Evolutionary conservation across 2,113 vertebrate species (phyloP).

Genomic region (Enhydra lutris): DNA sequence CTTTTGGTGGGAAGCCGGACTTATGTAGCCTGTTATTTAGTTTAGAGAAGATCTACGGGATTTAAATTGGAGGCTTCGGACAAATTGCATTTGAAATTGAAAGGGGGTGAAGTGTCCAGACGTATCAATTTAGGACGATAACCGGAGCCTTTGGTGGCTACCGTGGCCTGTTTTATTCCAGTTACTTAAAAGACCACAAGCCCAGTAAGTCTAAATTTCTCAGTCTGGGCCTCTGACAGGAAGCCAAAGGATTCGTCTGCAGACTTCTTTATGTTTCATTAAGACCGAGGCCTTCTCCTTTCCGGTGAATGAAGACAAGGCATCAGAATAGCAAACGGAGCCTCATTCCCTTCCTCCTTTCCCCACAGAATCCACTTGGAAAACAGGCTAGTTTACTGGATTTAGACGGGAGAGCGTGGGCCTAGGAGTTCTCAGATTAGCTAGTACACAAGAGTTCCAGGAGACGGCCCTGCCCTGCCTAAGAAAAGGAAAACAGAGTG

Average conservation of each 20-base stretch:
- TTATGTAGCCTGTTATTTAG: constrained; percentile 21
- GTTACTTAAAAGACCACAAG: constrained; percentile 60
- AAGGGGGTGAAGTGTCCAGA: constrained; percentile 49
- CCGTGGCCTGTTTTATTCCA: background rate
- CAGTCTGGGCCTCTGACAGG: constrained; percentile 42
- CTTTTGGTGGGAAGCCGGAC: background rate
- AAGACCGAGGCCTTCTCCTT: constrained; percentile 34
- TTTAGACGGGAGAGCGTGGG: background rate
- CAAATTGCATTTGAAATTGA: constrained; percentile 65
- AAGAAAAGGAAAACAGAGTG: background rate
- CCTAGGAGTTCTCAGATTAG: background rate
- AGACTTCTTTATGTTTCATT: constrained; percentile 51
- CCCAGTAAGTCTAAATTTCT: constrained; percentile 35
- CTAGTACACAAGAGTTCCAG: rapidly evolving
- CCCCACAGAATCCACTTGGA: background rate
- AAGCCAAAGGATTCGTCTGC: background rate
- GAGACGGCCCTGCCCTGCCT: background rate
- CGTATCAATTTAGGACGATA: constrained; percentile 20
- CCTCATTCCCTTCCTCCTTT: background rate
- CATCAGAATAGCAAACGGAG: background rate
- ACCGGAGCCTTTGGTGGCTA: background rate
- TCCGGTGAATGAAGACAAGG: constrained; percentile 1
- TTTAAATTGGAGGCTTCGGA: constrained; percentile 60
- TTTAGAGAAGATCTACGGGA: constrained; percentile 29
- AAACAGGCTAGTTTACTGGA: background rate